Evolutionary conservation across 2,888 invertebrate species (phyloP).

Genomic region (Stratiomys singularior): DNA sequence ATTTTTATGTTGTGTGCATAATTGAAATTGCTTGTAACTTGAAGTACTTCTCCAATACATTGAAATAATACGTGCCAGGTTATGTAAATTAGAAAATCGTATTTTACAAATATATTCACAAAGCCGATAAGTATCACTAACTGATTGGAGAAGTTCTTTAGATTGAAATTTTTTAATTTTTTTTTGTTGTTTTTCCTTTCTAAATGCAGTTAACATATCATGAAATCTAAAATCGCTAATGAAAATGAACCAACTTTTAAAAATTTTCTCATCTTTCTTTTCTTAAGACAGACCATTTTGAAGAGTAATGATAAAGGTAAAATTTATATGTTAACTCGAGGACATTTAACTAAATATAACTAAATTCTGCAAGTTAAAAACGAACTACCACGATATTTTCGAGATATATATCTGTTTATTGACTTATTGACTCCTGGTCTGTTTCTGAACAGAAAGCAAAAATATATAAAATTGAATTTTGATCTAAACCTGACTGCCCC

Average conservation of each 20-base stretch:
- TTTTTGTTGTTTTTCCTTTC: constrained; percentile 54
- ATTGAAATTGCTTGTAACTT: not conserved
- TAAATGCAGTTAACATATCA: constrained; percentile 29
- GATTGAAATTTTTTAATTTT: constrained; percentile 49
- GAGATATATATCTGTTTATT: not conserved
- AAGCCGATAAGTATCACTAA: no score
- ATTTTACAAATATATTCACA: no score
- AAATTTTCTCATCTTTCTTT: constrained; percentile 66
- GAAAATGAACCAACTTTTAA: constrained; percentile 48
- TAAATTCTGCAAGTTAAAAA: not conserved
- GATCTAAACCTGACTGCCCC: no score
- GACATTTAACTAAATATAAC: constrained; percentile 25
- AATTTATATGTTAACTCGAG: constrained; percentile 41
- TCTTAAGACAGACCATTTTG: constrained; percentile 65
- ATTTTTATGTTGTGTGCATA: not conserved
- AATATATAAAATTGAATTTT: no score
- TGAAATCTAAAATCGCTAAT: constrained; percentile 31
- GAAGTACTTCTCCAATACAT: constrained; percentile 39
- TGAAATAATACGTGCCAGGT: no score
- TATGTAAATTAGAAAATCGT: no score
- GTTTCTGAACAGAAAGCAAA: not conserved
- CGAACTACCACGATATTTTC: not conserved
- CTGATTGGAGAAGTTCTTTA: no score
- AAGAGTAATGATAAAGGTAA: constrained; percentile 65
- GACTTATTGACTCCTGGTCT: not conserved